These are phyloP conservation scores for Oxytorus armatus DNA, from an alignment of 2,888 invertebrate genomes.

Conservation along the genomic window DNA sequence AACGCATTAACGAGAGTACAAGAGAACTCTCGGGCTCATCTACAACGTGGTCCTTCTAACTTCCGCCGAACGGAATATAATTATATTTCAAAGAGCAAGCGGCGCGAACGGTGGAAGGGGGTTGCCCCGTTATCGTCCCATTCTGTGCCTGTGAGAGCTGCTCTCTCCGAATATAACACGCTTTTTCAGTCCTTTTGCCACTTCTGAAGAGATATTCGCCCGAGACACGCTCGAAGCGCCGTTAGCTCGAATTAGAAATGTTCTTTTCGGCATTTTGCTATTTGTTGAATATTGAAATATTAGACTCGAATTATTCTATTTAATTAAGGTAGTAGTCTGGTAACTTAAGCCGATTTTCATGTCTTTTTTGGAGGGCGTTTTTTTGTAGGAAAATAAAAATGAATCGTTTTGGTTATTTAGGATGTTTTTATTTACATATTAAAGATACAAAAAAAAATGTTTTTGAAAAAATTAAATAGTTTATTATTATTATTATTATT, in stretches of 20 bases:
- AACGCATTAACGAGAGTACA: conserved; percentile 9
- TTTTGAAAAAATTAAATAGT: no score
- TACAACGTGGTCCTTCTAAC: conserved; percentile 65
- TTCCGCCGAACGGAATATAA: conserved; percentile 67
- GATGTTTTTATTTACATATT: no score
- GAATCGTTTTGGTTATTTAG: no score
- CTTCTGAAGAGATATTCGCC: conserved; percentile 20
- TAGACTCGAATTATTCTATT: not conserved
- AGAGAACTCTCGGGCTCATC: conserved; percentile 18
- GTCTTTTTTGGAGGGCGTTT: no score
- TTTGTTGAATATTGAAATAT: not conserved
- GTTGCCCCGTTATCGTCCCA: not conserved
- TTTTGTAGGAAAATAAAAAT: no score
- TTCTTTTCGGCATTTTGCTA: not conserved
- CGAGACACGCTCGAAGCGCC: not conserved
- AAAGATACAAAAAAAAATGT: no score
- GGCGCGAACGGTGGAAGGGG: no score
- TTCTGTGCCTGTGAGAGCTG: conserved; percentile 34
- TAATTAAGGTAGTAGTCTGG: not conserved
- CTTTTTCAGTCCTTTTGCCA: conserved; percentile 49
- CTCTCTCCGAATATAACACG: conserved; percentile 12
- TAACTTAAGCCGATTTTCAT: not conserved
- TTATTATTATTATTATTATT: no score
- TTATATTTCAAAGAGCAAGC: conserved; percentile 65
- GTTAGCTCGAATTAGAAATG: conserved; percentile 12